Conservation (phyloP, 2,797 vertebrate species). For the Vireo griseus region DNA sequence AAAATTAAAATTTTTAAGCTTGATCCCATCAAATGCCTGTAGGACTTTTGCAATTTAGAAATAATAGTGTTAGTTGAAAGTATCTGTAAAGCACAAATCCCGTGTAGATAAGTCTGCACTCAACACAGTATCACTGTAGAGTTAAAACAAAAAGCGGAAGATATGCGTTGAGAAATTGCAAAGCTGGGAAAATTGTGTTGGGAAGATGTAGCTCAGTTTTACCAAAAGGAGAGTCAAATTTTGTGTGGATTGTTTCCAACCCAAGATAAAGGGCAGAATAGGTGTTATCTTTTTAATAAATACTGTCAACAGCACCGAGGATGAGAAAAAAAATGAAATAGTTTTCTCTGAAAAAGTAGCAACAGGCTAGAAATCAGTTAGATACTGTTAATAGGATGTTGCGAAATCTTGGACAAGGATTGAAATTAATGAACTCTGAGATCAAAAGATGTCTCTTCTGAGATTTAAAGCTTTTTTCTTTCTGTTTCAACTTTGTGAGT, state of each 20-base stretch:
- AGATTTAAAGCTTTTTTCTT: not conserved
- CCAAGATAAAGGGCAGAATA: not conserved
- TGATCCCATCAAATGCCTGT: not conserved
- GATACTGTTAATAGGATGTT: not conserved
- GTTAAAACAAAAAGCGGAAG: not conserved
- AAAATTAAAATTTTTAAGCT: not conserved
- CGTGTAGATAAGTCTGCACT: accelerated
- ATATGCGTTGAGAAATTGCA: not conserved
- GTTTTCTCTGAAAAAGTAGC: not conserved
- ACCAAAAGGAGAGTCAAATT: not conserved
- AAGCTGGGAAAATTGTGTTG: not conserved
- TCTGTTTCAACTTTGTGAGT: not conserved
- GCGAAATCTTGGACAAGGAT: not conserved
- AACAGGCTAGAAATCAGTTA: not conserved
- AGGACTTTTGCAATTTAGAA: not conserved
- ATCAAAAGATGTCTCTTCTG: not conserved
- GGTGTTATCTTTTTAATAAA: not conserved
- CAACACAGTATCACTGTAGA: not conserved
- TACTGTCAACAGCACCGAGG: not conserved
- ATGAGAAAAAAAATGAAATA: not conserved
- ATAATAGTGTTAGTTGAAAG: not conserved
- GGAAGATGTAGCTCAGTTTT: not conserved
- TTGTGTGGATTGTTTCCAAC: not conserved
- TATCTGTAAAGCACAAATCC: not conserved
- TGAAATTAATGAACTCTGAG: not conserved